These are phyloP conservation scores for Bos indicus DNA, from an alignment of 2,113 vertebrate genomes.

Conservation along the genomic window DNA sequence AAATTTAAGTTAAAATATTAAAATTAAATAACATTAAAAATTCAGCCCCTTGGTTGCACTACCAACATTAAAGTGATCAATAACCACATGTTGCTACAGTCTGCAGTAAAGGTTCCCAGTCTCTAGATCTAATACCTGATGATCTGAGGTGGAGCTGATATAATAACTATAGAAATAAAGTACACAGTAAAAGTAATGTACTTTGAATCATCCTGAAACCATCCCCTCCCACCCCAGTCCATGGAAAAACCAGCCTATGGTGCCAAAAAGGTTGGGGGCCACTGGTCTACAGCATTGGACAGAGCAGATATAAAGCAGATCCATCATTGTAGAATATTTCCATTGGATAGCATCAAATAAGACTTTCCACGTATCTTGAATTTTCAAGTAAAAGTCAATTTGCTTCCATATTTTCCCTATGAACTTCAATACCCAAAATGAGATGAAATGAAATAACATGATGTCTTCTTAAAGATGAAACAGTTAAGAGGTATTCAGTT, in stretches of 20 bases:
- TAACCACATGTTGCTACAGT: not conserved
- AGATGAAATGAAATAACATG: not conserved
- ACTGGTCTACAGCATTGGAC: not conserved
- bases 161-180: not conserved
- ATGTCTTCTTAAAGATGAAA: not conserved
- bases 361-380: not conserved
- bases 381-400: not conserved
- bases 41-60: not conserved
- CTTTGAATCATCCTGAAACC: not conserved
- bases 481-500: not conserved
- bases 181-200: not conserved
- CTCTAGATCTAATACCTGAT: not conserved
- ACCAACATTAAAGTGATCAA: not conserved
- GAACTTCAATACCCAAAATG: not conserved
- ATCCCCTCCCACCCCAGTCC: not conserved
- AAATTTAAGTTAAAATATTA: not conserved
- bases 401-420: not conserved
- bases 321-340: not conserved
- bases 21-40: not conserved
- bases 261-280: not conserved
- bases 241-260: not conserved
- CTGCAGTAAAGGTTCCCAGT: not conserved
- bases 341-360: not conserved
- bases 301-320: not conserved
- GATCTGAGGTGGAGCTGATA: not conserved